These are phyloP conservation scores for Allophyes oxyacanthae DNA, from an alignment of 2,888 invertebrate genomes.

Conservation along the genomic window DNA sequence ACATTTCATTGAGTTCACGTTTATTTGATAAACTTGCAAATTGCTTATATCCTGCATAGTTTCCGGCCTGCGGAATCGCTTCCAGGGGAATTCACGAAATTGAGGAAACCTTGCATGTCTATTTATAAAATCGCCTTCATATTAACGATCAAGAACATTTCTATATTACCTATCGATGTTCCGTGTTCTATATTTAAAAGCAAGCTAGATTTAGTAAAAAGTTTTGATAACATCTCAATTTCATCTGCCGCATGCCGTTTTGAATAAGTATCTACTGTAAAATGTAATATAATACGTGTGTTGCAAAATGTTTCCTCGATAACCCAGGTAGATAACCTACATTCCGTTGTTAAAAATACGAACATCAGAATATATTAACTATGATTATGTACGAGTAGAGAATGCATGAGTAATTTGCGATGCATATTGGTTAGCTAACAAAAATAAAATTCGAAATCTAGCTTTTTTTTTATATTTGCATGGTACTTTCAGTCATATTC, in stretches of 20 bases:
- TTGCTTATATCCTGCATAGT: constrained; percentile 57
- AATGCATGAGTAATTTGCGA: constrained; percentile 8
- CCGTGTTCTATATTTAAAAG: constrained; percentile 3
- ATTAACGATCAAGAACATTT: constrained; percentile 5
- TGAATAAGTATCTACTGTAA: background rate
- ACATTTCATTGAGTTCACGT: constrained; percentile 30
- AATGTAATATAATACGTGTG: background rate
- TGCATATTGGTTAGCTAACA: constrained; percentile 13
- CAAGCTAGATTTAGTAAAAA: background rate
- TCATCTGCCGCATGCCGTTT: no score
- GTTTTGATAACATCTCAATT: background rate
- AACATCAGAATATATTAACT: background rate
- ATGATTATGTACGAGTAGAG: no score
- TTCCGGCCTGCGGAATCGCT: constrained; percentile 50
- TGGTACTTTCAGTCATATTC: no score
- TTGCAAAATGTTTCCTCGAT: constrained; percentile 7
- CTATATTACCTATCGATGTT: constrained; percentile 7
- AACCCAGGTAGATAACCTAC: constrained; percentile 7
- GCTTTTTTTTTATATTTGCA: no score
- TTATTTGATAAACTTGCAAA: constrained; percentile 53
- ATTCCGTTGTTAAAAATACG: background rate
- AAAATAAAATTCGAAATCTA: constrained; percentile 7
- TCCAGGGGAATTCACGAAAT: constrained; percentile 38
- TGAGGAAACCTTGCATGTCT: constrained; percentile 41
- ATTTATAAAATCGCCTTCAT: constrained; percentile 21